Evolutionary conservation across 2,797 vertebrate genomes (phyloP), one percentile per base, ranked within the genome.

Genomic region (Danionella dracula): DNA sequence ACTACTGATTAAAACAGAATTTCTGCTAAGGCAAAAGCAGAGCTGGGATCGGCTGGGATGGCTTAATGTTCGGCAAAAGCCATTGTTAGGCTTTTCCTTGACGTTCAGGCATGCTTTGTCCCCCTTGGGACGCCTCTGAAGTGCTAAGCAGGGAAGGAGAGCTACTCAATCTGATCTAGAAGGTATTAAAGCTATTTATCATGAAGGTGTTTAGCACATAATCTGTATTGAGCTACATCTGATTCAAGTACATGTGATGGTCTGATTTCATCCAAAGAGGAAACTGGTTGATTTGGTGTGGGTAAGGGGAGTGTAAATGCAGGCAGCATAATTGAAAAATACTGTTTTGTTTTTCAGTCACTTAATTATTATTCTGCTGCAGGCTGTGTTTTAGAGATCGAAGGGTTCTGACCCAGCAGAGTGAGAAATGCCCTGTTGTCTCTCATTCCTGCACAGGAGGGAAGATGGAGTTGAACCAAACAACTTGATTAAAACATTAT

Each of bases 1-100:
- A 85, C 87, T 92, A 94, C 94, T 96, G 91, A 97, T 97, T 95
- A 96, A 93, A 93, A 87, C 90, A 88, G 88, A 93, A 93, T 92
- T 90, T 92, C 84, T 90, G 85, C 21, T 48, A 57, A 62, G 61
- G 58, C 42, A 68, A 76, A 65, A 63, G 64, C 61, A 42, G 32
- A 78, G 74, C 75, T 72, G 73, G 63, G 58, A 69, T 48, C 40
- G 74, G 71, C 73, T 78, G 77, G 73, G 69, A 83, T 73, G 78
- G 58, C 76, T 83, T 82, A 77, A 80, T 81, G 72, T 79, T 54
- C 75, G 79, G 72, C 68, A 80, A 81, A 82, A 81, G 79, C 58
- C 71, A 74, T 81, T 86, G 82, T 83, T 83, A 69, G 75, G 68
- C 72, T 76, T 59, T 38, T 73, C 49, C 50, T 66, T 42, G 71